These are phyloP conservation scores for Lapara coniferarum DNA, from an alignment of 2,888 invertebrate species.

Conservation along the genomic window DNA sequence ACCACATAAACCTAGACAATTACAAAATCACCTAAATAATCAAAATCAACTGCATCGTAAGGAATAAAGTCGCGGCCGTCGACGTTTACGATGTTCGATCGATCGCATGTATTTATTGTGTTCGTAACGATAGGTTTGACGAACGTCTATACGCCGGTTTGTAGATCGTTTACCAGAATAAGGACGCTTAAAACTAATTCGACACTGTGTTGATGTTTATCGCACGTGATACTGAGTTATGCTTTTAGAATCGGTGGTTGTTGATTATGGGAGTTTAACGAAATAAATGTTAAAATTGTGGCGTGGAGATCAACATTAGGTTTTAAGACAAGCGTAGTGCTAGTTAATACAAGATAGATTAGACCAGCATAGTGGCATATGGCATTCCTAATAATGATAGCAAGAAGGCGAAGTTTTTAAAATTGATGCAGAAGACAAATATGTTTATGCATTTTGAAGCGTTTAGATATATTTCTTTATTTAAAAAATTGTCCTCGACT, in stretches of 20 bases:
- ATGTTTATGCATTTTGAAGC: no score
- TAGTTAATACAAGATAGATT: background rate
- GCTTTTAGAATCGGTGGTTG: no score
- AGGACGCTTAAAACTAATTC: constrained; percentile 9
- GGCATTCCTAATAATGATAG: no score
- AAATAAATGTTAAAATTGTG: no score
- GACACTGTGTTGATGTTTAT: constrained; percentile 2
- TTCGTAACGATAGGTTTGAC: constrained; percentile 17
- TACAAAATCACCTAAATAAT: background rate
- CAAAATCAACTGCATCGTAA: background rate
- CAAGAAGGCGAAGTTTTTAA: no score
- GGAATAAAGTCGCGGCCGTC: constrained; percentile 14
- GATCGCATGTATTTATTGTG: constrained; percentile 27
- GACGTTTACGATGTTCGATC: constrained; percentile 24
- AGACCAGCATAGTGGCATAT: background rate
- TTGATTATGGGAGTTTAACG: no score
- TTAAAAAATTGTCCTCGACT: no score
- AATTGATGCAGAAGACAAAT: no score
- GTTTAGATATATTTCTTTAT: no score
- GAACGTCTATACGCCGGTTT: constrained; percentile 1
- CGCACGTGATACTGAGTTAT: no score
- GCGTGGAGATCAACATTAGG: no score
- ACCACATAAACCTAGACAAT: background rate
- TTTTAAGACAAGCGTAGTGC: no score
- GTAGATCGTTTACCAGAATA: background rate